These are phyloP conservation scores for Polyploca ridens DNA, from an alignment of 2,888 invertebrate species.

Conservation along the genomic window DNA sequence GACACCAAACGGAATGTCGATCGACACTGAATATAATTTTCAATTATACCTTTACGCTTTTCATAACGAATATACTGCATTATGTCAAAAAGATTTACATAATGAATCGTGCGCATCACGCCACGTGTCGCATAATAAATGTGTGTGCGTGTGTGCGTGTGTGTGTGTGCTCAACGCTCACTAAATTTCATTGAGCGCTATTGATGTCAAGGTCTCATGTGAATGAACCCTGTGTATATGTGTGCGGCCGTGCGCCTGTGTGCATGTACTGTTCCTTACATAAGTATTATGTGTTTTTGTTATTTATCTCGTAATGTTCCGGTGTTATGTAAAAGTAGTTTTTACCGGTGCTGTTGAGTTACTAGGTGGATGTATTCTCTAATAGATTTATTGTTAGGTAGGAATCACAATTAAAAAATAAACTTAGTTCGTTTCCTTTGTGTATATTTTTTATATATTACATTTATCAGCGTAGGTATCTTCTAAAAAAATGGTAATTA, in stretches of 20 bases:
- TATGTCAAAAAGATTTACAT: slow-evolving; percentile 52
- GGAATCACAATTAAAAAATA: too few relatives aligned
- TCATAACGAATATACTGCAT: slow-evolving; percentile 18
- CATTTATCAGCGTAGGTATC: background rate
- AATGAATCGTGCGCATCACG: slow-evolving; percentile 40
- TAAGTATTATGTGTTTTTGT: slow-evolving; percentile 9
- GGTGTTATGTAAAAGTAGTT: slow-evolving; percentile 1
- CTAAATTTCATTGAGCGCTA: slow-evolving; percentile 52
- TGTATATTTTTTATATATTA: background rate
- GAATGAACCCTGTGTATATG: slow-evolving; percentile 57
- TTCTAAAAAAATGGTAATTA: background rate
- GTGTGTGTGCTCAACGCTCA: slow-evolving; percentile 34
- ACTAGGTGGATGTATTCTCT: too few relatives aligned
- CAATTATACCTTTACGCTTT: background rate
- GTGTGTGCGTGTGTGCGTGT: slow-evolving; percentile 20
- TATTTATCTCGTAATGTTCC: background rate
- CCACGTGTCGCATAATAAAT: slow-evolving; percentile 28
- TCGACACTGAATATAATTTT: background rate
- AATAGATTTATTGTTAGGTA: too few relatives aligned
- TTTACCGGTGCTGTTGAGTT: background rate
- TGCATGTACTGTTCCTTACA: slow-evolving; percentile 24
- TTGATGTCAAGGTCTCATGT: slow-evolving; percentile 66
- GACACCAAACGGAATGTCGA: too few relatives aligned
- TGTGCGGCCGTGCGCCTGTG: slow-evolving; percentile 29
- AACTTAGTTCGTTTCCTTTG: too few relatives aligned